phyloP scores from a whole-genome alignment of 2,888 invertebrate genomes.

The Eugnorisma glareosa region DNA sequence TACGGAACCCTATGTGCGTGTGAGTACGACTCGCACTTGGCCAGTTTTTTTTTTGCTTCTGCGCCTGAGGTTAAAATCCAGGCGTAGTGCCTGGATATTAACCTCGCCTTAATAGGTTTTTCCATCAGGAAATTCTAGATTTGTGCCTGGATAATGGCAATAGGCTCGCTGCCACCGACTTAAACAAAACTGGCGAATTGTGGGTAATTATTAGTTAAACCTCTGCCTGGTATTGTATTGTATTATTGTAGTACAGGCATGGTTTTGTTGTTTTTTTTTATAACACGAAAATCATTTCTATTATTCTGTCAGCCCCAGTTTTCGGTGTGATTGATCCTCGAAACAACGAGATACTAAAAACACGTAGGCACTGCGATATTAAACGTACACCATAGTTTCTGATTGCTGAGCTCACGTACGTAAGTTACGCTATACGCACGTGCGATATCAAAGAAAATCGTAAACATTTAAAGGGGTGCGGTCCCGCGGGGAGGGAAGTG shows the following conservation, averaged over 20 bases:
- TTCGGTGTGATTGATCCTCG: slow-evolving; percentile 15
- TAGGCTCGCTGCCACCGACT: not conserved
- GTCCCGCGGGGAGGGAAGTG: slow-evolving; percentile 42
- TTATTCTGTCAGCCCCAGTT: slow-evolving; percentile 15
- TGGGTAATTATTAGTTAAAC: not conserved
- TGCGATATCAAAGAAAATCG: slow-evolving; percentile 58
- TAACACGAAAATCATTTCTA: not conserved
- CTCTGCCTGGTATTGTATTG: too few species aligned
- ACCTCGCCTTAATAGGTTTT: too few species aligned
- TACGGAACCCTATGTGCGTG: too few species aligned
- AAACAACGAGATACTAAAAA: slow-evolving; percentile 10
- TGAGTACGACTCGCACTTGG: too few species aligned
- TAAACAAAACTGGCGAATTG: not conserved
- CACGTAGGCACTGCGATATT: slow-evolving; percentile 8
- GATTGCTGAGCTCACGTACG: slow-evolving; percentile 32
- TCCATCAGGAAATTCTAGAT: not conserved
- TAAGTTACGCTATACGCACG: slow-evolving; percentile 33
- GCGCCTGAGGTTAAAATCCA: too few species aligned
- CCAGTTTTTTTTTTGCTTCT: not conserved
- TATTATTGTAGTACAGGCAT: too few species aligned
- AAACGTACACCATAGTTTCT: slow-evolving; percentile 23
- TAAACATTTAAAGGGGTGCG: slow-evolving; percentile 54
- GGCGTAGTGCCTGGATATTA: too few species aligned
- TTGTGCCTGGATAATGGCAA: not conserved
- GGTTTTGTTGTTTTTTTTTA: not conserved